Conservation (phyloP, 2,113 vertebrate species). For the Ceyx margarethae region DNA sequence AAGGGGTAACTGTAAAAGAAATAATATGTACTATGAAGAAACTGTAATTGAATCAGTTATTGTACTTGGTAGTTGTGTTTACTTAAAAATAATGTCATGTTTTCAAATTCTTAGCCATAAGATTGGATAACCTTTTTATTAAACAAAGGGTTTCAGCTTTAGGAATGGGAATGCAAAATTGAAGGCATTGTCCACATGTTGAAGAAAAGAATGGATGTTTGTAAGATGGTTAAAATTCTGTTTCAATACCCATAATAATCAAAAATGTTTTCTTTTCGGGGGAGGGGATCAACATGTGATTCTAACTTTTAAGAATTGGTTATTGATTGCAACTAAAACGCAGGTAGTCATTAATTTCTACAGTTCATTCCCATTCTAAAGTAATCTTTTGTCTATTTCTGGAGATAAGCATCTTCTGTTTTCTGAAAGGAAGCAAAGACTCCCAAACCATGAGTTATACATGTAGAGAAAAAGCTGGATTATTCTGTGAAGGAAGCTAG, state of each 20-base stretch:
- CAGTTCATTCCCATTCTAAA: background rate
- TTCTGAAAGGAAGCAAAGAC: background rate
- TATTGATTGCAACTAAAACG: background rate
- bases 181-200: background rate
- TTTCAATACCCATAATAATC: background rate
- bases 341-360: background rate
- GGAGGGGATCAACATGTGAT: background rate
- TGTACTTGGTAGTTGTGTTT: background rate
- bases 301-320: background rate
- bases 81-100: background rate
- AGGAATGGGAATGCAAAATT: background rate
- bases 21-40: background rate
- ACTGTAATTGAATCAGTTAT: background rate
- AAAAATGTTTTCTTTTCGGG: too few species aligned
- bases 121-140: background rate
- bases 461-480: background rate
- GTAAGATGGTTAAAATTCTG: background rate
- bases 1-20: background rate
- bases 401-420: background rate
- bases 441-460: background rate
- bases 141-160: background rate
- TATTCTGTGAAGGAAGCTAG: background rate
- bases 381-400: background rate
- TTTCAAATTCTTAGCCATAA: background rate
- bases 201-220: background rate